Conservation (phyloP, 2,888 invertebrate species). For the Himalopsyche anomala region DNA sequence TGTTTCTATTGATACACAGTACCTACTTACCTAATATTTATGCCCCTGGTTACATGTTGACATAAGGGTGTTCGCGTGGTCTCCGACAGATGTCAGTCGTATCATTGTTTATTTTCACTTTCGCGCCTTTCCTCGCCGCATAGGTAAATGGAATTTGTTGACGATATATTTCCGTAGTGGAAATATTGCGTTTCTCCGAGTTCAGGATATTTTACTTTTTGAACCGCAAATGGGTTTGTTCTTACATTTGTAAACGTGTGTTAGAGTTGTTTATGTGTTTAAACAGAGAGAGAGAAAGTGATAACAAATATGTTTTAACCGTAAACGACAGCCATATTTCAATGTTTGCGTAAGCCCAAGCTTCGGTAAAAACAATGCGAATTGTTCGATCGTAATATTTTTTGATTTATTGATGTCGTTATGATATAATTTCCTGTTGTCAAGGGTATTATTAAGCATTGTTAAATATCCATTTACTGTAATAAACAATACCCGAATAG, state of each 20-base stretch:
- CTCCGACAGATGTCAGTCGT: conserved; percentile 22
- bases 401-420: background rate
- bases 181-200: conserved; percentile 16
- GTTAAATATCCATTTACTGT: too few relatives aligned
- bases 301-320: background rate
- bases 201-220: background rate
- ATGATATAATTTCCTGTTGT: background rate
- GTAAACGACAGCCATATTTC: background rate
- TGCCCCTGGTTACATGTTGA: background rate
- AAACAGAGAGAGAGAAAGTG: background rate
- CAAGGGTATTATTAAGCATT: background rate
- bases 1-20: too few relatives aligned
- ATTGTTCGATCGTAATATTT: background rate
- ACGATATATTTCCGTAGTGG: background rate
- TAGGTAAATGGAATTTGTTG: conserved; percentile 28
- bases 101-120: conserved; percentile 22
- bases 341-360: background rate
- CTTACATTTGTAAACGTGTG: conserved; percentile 19
- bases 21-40: too few relatives aligned
- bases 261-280: conserved; percentile 34
- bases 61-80: background rate
- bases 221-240: conserved; percentile 15
- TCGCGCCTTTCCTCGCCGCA: background rate
- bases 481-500: too few relatives aligned
- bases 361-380: background rate